A percentile compares a stretch with the other conserved stretches of the same genome.
Conservation (phyloP, 2,888 invertebrate species). For the Macaria liturata region DNA sequence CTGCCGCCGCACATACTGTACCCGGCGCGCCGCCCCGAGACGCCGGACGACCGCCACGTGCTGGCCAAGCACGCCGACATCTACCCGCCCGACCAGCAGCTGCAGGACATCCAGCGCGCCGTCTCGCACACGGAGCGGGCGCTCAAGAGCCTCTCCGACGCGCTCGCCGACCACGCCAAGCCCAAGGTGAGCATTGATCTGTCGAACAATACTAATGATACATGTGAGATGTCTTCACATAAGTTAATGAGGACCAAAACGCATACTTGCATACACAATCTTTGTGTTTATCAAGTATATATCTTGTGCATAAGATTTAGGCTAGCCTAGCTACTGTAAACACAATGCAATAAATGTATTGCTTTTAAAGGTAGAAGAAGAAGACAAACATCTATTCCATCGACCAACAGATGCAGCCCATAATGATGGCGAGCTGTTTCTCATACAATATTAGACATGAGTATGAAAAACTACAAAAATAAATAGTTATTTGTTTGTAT, state of each 20-base stretch:
- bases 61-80: constrained; percentile 96
- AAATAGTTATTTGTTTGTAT: neutral
- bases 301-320: too few relatives aligned
- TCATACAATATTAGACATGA: too few relatives aligned
- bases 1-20: constrained; percentile 62
- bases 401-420: too few relatives aligned
- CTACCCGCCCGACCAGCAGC: constrained; percentile 95
- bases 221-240: too few relatives aligned
- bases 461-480: neutral
- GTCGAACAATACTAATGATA: neutral
- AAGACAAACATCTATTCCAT: too few relatives aligned
- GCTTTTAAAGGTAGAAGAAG: too few relatives aligned
- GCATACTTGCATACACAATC: too few relatives aligned
- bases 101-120: constrained; percentile 94
- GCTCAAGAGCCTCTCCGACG: constrained; percentile 96
- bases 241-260: too few relatives aligned
- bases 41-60: constrained; percentile 98
- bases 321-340: too few relatives aligned
- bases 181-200: constrained; percentile 52
- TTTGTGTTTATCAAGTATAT: too few relatives aligned
- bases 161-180: constrained; percentile 85
- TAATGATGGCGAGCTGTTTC: too few relatives aligned
- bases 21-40: constrained; percentile 91
- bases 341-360: too few relatives aligned
- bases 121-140: constrained; percentile 97